Evolutionary conservation across 2,888 invertebrate genomes (phyloP).

Genomic region (Julus scanicus): DNA sequence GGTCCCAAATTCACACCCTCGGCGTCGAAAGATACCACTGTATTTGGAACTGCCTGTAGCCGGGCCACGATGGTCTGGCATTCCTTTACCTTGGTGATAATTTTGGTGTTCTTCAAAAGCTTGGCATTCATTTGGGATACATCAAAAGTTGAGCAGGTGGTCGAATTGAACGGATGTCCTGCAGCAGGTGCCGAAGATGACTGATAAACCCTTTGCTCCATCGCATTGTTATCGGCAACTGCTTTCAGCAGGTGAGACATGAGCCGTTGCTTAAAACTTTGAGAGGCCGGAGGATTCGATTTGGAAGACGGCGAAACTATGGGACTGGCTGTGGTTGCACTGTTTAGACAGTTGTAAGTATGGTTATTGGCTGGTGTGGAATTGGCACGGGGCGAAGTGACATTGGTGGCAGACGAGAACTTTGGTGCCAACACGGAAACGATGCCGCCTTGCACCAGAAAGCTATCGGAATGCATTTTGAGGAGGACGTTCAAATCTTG

Average conservation of each 20-base stretch:
- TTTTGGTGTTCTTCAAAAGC: conserved; percentile 82
- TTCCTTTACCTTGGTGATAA: conserved; percentile 82
- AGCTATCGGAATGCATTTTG: conserved; percentile 92
- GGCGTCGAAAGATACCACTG: conserved; percentile 84
- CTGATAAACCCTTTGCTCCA: conserved; percentile 66
- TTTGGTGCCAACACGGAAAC: conserved; percentile 76
- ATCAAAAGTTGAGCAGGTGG: conserved; percentile 37
- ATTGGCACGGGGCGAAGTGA: conserved; percentile 58
- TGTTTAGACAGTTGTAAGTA: not conserved
- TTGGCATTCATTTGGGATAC: conserved; percentile 50
- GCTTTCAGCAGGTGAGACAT: conserved; percentile 89
- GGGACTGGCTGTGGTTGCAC: conserved; percentile 46
- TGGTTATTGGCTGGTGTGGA: conserved; percentile 55
- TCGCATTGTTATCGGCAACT: conserved; percentile 83
- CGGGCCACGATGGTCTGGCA: conserved; percentile 75
- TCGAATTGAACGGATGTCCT: conserved; percentile 45
- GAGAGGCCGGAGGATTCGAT: conserved; percentile 68
- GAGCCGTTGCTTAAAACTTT: conserved; percentile 86
- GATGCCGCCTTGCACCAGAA: conserved; percentile 92
- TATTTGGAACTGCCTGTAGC: conserved; percentile 62
- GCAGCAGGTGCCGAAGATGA: conserved; percentile 54
- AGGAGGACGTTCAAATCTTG: conserved; percentile 90
- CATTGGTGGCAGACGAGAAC: conserved; percentile 59
- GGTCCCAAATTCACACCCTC: conserved; percentile 92
- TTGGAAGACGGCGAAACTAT: conserved; percentile 53